These are phyloP conservation scores for Allolobophora icterica DNA, from an alignment of 2,888 invertebrate genomes.

Conservation along the genomic window DNA sequence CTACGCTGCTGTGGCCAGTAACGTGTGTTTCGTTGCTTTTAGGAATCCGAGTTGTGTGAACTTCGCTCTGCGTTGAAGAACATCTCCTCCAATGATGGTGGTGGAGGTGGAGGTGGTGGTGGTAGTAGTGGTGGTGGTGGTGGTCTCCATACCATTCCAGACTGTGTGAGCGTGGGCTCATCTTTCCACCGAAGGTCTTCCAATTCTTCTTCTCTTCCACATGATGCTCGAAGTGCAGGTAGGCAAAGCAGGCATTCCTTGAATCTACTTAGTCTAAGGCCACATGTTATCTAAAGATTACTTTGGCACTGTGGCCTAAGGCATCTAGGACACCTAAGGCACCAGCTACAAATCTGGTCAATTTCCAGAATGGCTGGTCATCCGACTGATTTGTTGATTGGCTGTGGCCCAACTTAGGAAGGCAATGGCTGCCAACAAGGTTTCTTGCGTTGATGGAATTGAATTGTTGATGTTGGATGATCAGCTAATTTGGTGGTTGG, in stretches of 20 bases:
- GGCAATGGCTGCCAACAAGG: not conserved
- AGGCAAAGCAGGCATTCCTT: not conserved
- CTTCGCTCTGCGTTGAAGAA: slow-evolving; percentile 14
- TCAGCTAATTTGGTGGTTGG: too few relatives aligned
- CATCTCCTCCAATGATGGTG: not conserved
- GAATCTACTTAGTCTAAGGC: not conserved
- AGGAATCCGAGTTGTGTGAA: slow-evolving; percentile 22
- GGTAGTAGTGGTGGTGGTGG: not conserved
- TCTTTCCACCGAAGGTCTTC: slow-evolving; percentile 19
- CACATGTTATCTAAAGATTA: not conserved
- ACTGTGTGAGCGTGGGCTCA: not conserved
- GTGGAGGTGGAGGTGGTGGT: not conserved
- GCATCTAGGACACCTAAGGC: not conserved
- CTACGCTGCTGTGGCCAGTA: not conserved
- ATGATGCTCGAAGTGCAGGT: slow-evolving; percentile 28
- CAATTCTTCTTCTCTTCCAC: slow-evolving; percentile 9
- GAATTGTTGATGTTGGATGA: too few relatives aligned
- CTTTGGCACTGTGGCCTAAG: not conserved
- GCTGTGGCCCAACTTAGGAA: not conserved
- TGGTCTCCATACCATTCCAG: slow-evolving; percentile 23
- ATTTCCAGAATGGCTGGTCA: not conserved
- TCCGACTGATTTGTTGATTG: not conserved
- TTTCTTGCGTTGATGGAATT: too few relatives aligned
- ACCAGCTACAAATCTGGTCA: not conserved
- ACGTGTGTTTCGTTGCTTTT: not conserved